Conservation (phyloP, 2,113 vertebrate species). For the Tychaedon coryphoeus region DNA sequence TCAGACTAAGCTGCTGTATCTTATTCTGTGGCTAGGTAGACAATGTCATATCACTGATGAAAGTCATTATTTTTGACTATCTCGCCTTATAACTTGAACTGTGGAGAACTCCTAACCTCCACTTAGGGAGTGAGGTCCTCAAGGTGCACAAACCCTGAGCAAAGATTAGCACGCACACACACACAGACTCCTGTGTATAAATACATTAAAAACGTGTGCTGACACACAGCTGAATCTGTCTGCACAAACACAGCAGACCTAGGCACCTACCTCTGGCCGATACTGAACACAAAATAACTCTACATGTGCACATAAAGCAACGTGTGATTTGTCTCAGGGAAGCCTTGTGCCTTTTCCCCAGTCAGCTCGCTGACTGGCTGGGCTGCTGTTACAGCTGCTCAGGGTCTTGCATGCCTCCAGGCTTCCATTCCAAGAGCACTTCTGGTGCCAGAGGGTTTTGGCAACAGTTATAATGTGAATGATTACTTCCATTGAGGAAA, state of each 20-base stretch:
- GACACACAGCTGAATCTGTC: not conserved
- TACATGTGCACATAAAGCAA: not conserved
- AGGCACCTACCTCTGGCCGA: not conserved
- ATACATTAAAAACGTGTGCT: rapidly evolving
- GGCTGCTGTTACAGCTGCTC: not conserved
- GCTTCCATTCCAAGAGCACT: slow-evolving; percentile 10
- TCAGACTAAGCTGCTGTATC: not conserved
- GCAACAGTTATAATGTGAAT: not conserved
- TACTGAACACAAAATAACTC: not conserved
- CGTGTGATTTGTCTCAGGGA: not conserved
- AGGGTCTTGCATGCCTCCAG: not conserved
- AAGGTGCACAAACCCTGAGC: no score
- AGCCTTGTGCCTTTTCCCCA: not conserved
- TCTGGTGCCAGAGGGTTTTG: slow-evolving; percentile 56
- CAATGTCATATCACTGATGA: not conserved
- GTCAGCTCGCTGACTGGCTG: not conserved
- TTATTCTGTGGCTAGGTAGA: not conserved
- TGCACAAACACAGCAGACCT: not conserved
- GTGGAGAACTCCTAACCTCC: not conserved
- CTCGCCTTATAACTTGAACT: not conserved
- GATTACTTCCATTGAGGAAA: slow-evolving; percentile 57
- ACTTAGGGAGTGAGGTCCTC: not conserved
- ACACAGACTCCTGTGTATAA: not conserved
- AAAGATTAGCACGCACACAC: not conserved
- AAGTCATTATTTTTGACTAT: not conserved